Evolutionary conservation across 2,113 vertebrate genomes (phyloP).

Genomic region (Atherinomorus stipes): DNA sequence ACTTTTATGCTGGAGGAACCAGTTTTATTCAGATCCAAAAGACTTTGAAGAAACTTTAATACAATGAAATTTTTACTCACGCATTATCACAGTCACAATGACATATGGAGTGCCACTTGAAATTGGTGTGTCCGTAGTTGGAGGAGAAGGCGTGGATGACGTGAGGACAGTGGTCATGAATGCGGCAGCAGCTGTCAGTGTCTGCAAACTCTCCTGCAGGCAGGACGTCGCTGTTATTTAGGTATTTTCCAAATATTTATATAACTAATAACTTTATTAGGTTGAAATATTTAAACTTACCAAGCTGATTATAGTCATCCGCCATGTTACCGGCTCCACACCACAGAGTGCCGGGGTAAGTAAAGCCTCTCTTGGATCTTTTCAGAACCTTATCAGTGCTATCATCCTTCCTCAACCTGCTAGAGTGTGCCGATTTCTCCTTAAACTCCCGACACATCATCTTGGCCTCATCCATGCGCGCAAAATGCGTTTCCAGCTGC

Average conservation of each 20-base stretch:
- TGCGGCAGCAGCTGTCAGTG: slow-evolving; percentile 90
- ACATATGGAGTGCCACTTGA: slow-evolving; percentile 90
- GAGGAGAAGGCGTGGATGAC: slow-evolving; percentile 90
- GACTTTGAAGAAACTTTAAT: too few species aligned
- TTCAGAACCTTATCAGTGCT: slow-evolving; percentile 28
- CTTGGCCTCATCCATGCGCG: slow-evolving; percentile 68
- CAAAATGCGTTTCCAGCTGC: slow-evolving; percentile 52
- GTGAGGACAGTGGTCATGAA: slow-evolving; percentile 90
- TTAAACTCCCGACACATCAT: slow-evolving; percentile 66
- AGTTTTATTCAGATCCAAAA: too few species aligned
- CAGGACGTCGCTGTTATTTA: neutral
- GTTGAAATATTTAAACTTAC: slow-evolving; percentile 62
- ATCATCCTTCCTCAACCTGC: neutral
- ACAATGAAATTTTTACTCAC: slow-evolving; percentile 76
- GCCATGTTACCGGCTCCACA: slow-evolving; percentile 89
- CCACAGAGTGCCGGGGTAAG: slow-evolving; percentile 88
- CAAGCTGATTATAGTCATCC: slow-evolving; percentile 83
- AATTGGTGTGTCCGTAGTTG: slow-evolving; percentile 88
- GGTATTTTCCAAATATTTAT: neutral
- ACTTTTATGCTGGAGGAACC: too few species aligned
- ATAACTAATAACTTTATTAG: neutral
- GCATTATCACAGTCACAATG: slow-evolving; percentile 91
- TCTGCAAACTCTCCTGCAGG: slow-evolving; percentile 87
- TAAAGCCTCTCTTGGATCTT: slow-evolving; percentile 85
- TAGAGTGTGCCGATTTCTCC: slow-evolving; percentile 26